A percentile compares a stretch with the other conserved stretches of the same genome.
Evolutionary conservation across 53 echinoderm and acorn worm genomes (phyloP).

Genomic region (Echinometra lucunter): DNA sequence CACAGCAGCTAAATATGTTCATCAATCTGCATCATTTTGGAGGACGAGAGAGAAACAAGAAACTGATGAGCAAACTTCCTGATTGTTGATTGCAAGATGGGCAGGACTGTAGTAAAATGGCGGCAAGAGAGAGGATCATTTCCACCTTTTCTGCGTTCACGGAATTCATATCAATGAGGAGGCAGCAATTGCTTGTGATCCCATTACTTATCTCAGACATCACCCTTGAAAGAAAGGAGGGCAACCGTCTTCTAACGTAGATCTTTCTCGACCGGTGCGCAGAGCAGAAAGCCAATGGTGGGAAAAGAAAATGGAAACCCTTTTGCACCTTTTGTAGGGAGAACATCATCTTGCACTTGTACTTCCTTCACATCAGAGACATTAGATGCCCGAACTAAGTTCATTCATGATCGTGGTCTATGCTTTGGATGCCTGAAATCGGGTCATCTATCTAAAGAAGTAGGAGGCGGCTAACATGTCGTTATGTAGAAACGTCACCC

Average conservation of each 20-base stretch:
- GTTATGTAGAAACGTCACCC: too few relatives aligned
- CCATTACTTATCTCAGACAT: too few relatives aligned
- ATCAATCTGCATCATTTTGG: neutral
- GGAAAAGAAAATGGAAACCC: neutral
- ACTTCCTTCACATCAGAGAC: neutral
- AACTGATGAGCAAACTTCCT: neutral
- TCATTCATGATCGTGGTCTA: too few relatives aligned
- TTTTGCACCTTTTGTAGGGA: constrained; percentile 4
- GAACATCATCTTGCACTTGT: neutral
- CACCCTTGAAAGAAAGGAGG: too few relatives aligned
- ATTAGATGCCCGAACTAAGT: too few relatives aligned
- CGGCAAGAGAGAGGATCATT: neutral
- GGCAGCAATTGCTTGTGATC: too few relatives aligned
- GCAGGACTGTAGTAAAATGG: neutral
- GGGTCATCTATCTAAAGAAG: neutral
- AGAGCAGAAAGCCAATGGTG: neutral
- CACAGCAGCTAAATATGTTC: neutral
- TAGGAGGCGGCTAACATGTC: neutral
- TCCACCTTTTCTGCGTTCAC: neutral
- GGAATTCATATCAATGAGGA: too few relatives aligned
- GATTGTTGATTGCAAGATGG: neutral
- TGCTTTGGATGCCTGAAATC: neutral
- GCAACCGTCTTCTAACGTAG: too few relatives aligned
- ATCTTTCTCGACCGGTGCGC: too few relatives aligned
- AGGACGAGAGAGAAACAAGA: neutral